Evolutionary conservation across 2,113 vertebrate species (phyloP).

Genomic region (Sphaerodactylus townsendi): DNA sequence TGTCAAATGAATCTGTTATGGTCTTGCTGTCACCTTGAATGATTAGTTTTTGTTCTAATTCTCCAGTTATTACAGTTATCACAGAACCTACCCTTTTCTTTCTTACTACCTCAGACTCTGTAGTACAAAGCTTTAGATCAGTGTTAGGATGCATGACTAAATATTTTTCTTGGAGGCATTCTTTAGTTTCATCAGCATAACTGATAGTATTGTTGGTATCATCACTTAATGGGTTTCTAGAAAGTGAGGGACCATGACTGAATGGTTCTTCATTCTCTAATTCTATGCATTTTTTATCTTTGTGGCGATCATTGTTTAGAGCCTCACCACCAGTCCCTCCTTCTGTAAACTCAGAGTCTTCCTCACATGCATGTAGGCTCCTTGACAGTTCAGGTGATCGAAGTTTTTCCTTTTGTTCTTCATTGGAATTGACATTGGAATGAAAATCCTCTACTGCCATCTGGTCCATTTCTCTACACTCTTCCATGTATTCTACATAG

Average conservation of each 20-base stretch:
- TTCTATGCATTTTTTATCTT: slow-evolving; percentile 24
- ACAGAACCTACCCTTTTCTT: slow-evolving; percentile 61
- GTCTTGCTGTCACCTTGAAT: slow-evolving; percentile 58
- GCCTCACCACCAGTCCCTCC: slow-evolving; percentile 67
- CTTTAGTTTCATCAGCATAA: neutral
- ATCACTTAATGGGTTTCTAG: slow-evolving; percentile 61
- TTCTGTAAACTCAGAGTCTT: slow-evolving; percentile 62
- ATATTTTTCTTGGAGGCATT: slow-evolving; percentile 1
- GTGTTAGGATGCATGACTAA: slow-evolving; percentile 14
- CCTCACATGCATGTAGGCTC: slow-evolving; percentile 31
- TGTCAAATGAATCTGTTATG: slow-evolving; percentile 22
- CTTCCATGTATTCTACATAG: slow-evolving; percentile 19
- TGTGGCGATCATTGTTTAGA: slow-evolving; percentile 41
- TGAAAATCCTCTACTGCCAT: slow-evolving; percentile 1
- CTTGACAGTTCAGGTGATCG: slow-evolving; percentile 22
- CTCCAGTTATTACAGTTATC: slow-evolving; percentile 59
- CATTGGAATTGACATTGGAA: slow-evolving; percentile 2
- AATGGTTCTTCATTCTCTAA: slow-evolving; percentile 33
- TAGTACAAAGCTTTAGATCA: neutral
- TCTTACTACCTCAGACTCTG: slow-evolving; percentile 12
- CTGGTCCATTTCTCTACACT: slow-evolving; percentile 20
- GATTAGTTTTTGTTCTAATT: slow-evolving; percentile 59
- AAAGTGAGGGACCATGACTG: slow-evolving; percentile 57
- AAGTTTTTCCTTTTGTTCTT: slow-evolving; percentile 35
- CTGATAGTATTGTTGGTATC: slow-evolving; percentile 34